These are phyloP conservation scores for Sebastes reedi DNA, from an alignment of 2,797 vertebrate genomes.

Conservation along the genomic window DNA sequence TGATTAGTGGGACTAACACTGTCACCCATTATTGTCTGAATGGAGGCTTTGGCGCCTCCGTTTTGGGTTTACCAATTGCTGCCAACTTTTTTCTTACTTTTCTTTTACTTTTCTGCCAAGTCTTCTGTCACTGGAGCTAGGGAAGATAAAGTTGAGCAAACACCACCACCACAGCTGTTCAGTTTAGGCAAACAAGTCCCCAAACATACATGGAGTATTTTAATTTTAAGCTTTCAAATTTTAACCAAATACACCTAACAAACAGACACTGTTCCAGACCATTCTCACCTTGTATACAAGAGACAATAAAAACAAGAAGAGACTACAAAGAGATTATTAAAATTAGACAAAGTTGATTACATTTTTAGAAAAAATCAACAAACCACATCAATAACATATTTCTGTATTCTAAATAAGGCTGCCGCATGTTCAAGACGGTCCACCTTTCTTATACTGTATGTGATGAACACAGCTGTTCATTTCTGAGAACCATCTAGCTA, in stretches of 20 bases:
- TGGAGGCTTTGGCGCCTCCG: not conserved
- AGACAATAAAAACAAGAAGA: not conserved
- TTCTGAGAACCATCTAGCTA: not conserved
- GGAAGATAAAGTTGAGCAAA: not conserved
- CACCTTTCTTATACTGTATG: not conserved
- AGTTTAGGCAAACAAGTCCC: not conserved
- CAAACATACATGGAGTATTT: not conserved
- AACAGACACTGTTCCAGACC: not conserved
- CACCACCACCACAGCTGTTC: not conserved
- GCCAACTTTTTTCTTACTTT: not conserved
- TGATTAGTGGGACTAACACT: not conserved
- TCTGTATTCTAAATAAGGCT: too few relatives aligned
- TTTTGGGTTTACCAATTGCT: not conserved
- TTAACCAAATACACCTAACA: not conserved
- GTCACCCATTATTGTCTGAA: not conserved
- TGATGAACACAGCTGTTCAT: not conserved
- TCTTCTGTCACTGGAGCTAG: not conserved
- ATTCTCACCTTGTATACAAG: not conserved
- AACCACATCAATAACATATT: not conserved
- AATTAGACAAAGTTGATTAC: not conserved
- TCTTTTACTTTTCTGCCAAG: not conserved
- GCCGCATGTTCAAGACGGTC: too few relatives aligned
- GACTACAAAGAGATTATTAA: not conserved
- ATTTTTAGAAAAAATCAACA: not conserved
- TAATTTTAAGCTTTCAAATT: not conserved